Percentiles rank a stretch among this genome's conserved stretches.
Evolutionary conservation across 2,888 invertebrate species (phyloP).

Genomic region (Lathronympha strigana): DNA sequence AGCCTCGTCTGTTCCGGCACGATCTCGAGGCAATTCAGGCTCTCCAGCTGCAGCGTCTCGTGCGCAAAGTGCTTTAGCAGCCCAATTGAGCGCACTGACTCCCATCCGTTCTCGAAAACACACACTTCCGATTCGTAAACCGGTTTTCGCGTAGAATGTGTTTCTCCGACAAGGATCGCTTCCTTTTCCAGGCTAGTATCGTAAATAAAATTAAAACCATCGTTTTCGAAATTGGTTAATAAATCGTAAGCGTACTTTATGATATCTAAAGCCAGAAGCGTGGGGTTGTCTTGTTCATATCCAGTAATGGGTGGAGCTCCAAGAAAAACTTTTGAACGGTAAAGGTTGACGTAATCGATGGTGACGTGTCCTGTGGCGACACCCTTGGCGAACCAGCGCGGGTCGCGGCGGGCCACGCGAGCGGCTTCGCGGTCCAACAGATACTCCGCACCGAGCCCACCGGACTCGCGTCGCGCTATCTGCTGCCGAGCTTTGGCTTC

Average conservation of each 20-base stretch:
- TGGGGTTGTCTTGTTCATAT: constrained; percentile 45
- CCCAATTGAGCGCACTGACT: constrained; percentile 41
- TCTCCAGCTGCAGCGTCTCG: constrained; percentile 43
- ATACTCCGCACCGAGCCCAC: constrained; percentile 41
- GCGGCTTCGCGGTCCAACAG: constrained; percentile 41
- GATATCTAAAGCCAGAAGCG: constrained; percentile 52
- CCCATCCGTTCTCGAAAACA: constrained; percentile 61
- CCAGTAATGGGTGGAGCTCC: constrained; percentile 46
- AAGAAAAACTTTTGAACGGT: constrained; percentile 37
- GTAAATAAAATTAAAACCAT: constrained; percentile 30
- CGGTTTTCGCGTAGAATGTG: constrained; percentile 47
- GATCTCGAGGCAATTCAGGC: constrained; percentile 43
- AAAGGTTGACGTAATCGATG: constrained; percentile 46
- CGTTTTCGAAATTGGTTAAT: constrained; percentile 51
- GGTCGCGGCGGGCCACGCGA: constrained; percentile 44
- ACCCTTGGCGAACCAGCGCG: constrained; percentile 53
- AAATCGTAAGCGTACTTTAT: constrained; percentile 57
- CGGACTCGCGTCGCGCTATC: constrained; percentile 37
- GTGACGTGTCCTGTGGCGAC: constrained; percentile 46
- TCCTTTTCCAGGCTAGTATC: background rate
- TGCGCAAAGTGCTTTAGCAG: constrained; percentile 50
- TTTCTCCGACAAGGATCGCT: constrained; percentile 1
- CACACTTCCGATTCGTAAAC: constrained; percentile 45
- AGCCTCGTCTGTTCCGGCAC: constrained; percentile 50
- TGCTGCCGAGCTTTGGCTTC: constrained; percentile 8